phyloP scores from a whole-genome alignment of 2,888 invertebrate genomes.

The Clitarchus hookeri region DNA sequence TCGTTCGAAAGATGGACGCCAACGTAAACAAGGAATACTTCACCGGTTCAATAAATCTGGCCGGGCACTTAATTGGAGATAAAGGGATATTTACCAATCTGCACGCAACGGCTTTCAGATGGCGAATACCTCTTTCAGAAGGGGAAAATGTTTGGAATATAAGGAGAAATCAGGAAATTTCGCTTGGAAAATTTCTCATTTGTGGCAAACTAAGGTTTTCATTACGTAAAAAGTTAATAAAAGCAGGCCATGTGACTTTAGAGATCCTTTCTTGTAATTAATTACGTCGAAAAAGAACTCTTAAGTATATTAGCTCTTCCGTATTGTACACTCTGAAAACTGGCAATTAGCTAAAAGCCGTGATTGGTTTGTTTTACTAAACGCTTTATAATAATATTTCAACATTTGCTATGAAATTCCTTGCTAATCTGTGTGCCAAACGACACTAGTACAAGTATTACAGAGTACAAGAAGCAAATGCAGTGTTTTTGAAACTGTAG shows the following conservation, averaged over 20 bases:
- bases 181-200: background rate
- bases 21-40: background rate
- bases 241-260: background rate
- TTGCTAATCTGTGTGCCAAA: too few relatives aligned
- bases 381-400: too few relatives aligned
- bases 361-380: too few relatives aligned
- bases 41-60: background rate
- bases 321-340: background rate
- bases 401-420: too few relatives aligned
- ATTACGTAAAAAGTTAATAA: background rate
- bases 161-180: background rate
- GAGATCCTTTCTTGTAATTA: background rate
- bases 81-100: constrained; percentile 14
- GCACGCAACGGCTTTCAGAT: background rate
- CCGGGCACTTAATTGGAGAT: constrained; percentile 8
- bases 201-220: background rate
- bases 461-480: too few relatives aligned
- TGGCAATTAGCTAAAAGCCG: background rate
- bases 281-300: background rate
- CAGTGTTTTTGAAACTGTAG: too few relatives aligned
- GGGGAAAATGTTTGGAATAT: background rate
- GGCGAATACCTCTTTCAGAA: background rate
- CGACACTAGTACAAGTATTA: too few relatives aligned
- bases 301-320: background rate
- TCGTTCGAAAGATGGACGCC: background rate